Evolutionary conservation across 2,888 invertebrate species (phyloP), one percentile per base, ranked within the genome.

Genomic region (Drosophila gaucha): DNA sequence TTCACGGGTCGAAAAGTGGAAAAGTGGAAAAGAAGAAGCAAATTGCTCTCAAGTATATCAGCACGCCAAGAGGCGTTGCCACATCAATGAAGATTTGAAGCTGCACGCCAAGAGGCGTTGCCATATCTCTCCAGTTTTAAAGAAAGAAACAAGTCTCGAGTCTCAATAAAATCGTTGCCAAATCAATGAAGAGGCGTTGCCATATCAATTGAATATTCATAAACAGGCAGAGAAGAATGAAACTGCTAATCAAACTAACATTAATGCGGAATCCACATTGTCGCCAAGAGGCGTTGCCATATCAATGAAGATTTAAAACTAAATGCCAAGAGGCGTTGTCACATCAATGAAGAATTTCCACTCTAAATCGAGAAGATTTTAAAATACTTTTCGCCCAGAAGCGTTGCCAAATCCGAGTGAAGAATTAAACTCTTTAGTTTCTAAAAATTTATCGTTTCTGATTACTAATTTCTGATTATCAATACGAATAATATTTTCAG

Each of bases 361-460:
- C n/a, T n/a, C n/a, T n/a, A n/a, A 39, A 22, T 39, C 22, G n/a
- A 20, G 8, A 20, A 20, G 20, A 38, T n/a, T n/a, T 22, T 6
- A 20, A 12, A 39, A 20, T 6, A 36, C 12, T 12, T 20, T 18
- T 8, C 16, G 31, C 41, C 24, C 2, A 16, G 24, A 44, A 22
- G 28, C 28, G 18, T 24, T 56, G 28, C 3, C 52, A 47, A 18
- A 49, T 49, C 16, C 49, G 35, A 36, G 26, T n/a, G 49, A 49
- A 49, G 49, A 49, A 33, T 33, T 24, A 6, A 4, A 35, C 33
- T 47, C 6, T 18, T 35, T 16, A 16, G 0, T 36, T 36, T 18
- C 10, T 16, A 12, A 2, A 10, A 47, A n/a, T 30, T 24, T 9
- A 9, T 30, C n/a, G 6, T 12, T 16, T 8, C 36, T 5, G 36